Base-by-base conservation (phyloP, 2,888 invertebrate species). In the Calameuta filiformis region DNA sequence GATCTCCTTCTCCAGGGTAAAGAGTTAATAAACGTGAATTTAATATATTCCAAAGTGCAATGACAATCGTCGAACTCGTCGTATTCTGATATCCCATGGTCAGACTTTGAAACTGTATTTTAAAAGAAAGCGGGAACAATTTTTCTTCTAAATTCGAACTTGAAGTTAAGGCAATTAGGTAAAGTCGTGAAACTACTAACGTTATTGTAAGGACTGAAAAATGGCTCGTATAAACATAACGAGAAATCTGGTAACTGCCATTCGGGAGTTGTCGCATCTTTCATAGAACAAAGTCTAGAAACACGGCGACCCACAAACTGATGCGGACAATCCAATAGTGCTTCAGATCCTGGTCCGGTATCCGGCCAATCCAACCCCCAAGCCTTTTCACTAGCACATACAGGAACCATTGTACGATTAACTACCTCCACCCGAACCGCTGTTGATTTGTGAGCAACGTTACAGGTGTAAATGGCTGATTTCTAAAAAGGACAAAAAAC, bases 191-290 rank as follows among this genome's bases (percentile, higher is more conserved):
- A 30, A 31, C 33, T 73, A 89, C 92, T 92, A 90, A 95, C 95
- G 92, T 94, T 93, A 85, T 94, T 93, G 87, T 94, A 95, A 81
- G 95, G 94, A 85, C 93, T 92, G 76, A 93, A 91, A 40, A 96
- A 90, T 1, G 94, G 93, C 85, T 95, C 94, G 37, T 95, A 94
- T 35, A 95, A 92, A 88, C 97, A 97, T 33, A 93, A 93, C 1
- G 96, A 95, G 88, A 96, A 97, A 89, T 97, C 96, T 0, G 97
- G 95, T 73, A 93, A 91, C 84, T 94, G 93, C 97, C 97, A 97
- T 81, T 94, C 94, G 0, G 96, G 95, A 34, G 94, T 94, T 68
- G 94, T 94, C 30, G 93, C 92, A 85, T 94, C 94, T 68, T 92
- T 92, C 85, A 95, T 93, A 69, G 93, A 92, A 85, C 95, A 95